phyloP scores from a whole-genome alignment of 2,888 invertebrate genomes.

The Hypsopygia costalis region DNA sequence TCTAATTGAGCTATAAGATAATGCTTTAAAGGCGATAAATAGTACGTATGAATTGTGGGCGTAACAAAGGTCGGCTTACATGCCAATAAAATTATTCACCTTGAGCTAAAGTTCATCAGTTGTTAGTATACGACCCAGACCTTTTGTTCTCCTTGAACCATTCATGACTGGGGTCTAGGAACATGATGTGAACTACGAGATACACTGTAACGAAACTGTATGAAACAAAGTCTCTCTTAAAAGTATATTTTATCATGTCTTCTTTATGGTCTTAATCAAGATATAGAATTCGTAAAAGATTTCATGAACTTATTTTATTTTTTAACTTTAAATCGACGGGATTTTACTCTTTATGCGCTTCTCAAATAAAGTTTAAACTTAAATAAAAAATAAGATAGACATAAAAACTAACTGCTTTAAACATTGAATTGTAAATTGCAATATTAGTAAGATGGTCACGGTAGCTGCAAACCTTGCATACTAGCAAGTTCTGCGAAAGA shows the following conservation, averaged over 20 bases:
- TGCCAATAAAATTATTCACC: slow-evolving; percentile 49
- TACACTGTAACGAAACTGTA: not conserved
- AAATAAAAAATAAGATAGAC: not conserved
- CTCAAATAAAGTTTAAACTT: not conserved
- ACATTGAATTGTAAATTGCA: slow-evolving; percentile 12
- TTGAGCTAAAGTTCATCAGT: slow-evolving; percentile 50
- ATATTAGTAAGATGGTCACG: slow-evolving; percentile 54
- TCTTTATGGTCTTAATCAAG: not conserved
- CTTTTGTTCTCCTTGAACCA: slow-evolving; percentile 38
- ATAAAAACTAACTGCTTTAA: slow-evolving; percentile 4
- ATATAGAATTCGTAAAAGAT: not conserved
- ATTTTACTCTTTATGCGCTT: not conserved
- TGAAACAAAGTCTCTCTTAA: no score
- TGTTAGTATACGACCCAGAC: slow-evolving; percentile 43
- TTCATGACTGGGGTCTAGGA: slow-evolving; percentile 17
- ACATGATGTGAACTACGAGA: not conserved
- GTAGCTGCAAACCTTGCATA: slow-evolving; percentile 52
- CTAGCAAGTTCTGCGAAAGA: slow-evolving; percentile 72
- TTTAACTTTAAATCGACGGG: not conserved
- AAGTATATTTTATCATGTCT: no score
- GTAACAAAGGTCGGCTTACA: slow-evolving; percentile 44
- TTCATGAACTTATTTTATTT: not conserved
- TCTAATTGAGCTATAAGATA: slow-evolving; percentile 1
- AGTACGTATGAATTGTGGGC: slow-evolving; percentile 26
- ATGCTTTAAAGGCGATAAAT: slow-evolving; percentile 4